Conservation (phyloP, 1,140 invertebrate species). For the Neelides sp. region DNA sequence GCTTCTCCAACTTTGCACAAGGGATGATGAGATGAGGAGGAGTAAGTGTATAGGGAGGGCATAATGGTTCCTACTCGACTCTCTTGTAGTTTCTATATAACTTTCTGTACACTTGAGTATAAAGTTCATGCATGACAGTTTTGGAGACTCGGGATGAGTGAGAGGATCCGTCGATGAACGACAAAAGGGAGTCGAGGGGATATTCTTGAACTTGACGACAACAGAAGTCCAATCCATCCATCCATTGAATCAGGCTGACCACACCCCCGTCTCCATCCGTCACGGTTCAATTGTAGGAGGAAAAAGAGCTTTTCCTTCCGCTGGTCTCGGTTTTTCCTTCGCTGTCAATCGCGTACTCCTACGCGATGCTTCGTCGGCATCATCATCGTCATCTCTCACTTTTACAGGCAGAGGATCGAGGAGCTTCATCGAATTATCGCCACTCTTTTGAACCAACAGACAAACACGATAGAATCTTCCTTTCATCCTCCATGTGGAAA, state of each 20-base stretch:
- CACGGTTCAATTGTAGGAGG: constrained; percentile 14
- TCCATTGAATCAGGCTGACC: constrained; percentile 4
- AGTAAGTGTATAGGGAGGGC: constrained; percentile 1
- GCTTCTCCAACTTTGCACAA: too few species aligned
- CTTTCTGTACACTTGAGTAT: too few species aligned
- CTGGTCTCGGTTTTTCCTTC: constrained; percentile 1
- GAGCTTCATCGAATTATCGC: constrained; percentile 5
- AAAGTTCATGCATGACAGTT: too few species aligned
- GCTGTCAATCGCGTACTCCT: constrained; percentile 11
- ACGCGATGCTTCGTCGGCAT: constrained; percentile 3
- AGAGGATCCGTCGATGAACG: too few species aligned
- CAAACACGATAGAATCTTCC: too few species aligned
- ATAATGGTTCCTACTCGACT: neutral
- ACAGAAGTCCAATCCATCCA: neutral
- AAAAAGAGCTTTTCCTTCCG: neutral
- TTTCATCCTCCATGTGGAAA: too few species aligned
- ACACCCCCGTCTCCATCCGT: constrained; percentile 18
- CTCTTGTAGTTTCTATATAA: neutral
- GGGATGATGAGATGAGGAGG: constrained; percentile 11
- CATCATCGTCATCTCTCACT: constrained; percentile 8
- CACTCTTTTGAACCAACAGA: too few species aligned
- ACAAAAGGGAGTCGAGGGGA: too few species aligned
- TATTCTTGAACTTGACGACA: neutral
- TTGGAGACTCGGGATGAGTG: too few species aligned
- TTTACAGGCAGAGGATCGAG: too few species aligned